phyloP scores from a whole-genome alignment of 2,113 vertebrate species.

The Porphyrio hochstetteri region DNA sequence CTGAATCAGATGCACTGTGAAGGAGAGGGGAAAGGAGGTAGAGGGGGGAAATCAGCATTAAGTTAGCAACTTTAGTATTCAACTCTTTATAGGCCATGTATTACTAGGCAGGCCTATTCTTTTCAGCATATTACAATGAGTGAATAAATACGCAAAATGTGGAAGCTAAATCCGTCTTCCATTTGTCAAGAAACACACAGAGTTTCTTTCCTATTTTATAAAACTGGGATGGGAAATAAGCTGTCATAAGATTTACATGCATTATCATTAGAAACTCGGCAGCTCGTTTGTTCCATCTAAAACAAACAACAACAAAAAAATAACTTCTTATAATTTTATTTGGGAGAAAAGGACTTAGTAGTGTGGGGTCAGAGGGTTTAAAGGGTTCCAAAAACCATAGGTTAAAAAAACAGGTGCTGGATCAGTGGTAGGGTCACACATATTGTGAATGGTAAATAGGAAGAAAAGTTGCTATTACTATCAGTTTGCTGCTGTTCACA shows the following conservation, averaged over 20 bases:
- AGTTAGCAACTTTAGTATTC: conserved; percentile 26
- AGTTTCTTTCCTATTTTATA: background rate
- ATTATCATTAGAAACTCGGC: background rate
- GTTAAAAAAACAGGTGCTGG: conserved; percentile 56
- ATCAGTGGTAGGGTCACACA: background rate
- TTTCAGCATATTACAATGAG: background rate
- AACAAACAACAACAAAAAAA: background rate
- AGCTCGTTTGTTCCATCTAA: background rate
- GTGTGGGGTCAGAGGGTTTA: background rate
- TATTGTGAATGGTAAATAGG: conserved; percentile 13
- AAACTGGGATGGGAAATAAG: background rate
- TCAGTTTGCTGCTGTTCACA: conserved; percentile 62
- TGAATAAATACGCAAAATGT: conserved; percentile 5
- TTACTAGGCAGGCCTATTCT: background rate
- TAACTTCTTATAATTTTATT: background rate
- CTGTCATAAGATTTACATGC: conserved; percentile 8
- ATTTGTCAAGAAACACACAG: background rate
- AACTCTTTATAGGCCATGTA: background rate
- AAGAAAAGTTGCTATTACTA: conserved; percentile 62
- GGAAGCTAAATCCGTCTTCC: background rate
- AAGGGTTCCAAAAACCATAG: background rate
- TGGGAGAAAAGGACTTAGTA: background rate
- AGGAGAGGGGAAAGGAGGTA: background rate
- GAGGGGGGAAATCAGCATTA: background rate
- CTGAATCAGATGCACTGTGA: background rate